A percentile compares a stretch with the other conserved stretches of the same genome.
These are phyloP conservation scores for Gambusia holbrooki DNA, from an alignment of 2,113 vertebrate species.

Conservation along the genomic window DNA sequence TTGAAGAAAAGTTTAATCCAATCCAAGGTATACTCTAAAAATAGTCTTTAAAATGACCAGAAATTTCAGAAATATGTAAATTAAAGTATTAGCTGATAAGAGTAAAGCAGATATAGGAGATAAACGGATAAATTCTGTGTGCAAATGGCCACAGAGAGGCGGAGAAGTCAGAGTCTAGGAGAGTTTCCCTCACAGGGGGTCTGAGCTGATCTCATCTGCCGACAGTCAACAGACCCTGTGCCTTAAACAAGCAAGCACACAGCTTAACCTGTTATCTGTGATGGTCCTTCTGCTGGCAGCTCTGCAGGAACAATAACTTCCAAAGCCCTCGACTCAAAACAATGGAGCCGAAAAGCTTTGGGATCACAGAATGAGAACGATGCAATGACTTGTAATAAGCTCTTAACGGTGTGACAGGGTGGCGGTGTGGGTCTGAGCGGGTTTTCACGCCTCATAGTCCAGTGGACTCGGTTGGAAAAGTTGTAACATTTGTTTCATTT, in stretches of 20 bases:
- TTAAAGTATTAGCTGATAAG: constrained; percentile 19
- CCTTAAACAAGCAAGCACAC: constrained; percentile 79
- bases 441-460: neutral
- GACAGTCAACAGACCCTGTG: constrained; percentile 71
- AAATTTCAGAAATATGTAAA: constrained; percentile 11
- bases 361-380: constrained; percentile 74
- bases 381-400: constrained; percentile 74
- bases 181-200: constrained; percentile 39
- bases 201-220: constrained; percentile 71
- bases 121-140: constrained; percentile 9
- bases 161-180: constrained; percentile 63
- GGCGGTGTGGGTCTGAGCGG: constrained; percentile 23
- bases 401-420: constrained; percentile 72
- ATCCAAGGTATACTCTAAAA: neutral
- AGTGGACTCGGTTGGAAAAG: too few relatives aligned
- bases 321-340: constrained; percentile 73
- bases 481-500: too few relatives aligned
- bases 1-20: neutral
- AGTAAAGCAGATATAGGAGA: neutral
- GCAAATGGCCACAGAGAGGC: constrained; percentile 28
- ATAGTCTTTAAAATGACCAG: neutral
- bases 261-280: constrained; percentile 71
- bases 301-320: constrained; percentile 73
- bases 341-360: constrained; percentile 74
- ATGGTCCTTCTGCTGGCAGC: constrained; percentile 66